phyloP scores from a whole-genome alignment of 2,888 invertebrate genomes.

The Caenorhabditis becei region DNA sequence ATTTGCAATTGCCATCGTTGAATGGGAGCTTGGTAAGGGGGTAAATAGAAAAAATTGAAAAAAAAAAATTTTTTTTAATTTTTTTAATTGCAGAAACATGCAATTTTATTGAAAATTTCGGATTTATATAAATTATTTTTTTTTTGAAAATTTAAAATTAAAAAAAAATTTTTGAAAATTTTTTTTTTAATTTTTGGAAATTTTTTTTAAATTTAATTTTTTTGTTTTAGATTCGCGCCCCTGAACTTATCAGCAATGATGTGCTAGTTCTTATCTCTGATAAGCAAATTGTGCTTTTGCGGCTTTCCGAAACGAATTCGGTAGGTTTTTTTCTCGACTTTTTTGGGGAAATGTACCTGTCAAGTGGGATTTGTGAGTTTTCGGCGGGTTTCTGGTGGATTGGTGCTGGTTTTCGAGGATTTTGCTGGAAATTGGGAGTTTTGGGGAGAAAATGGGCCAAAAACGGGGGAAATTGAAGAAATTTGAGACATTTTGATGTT shows the following conservation, averaged over 20 bases:
- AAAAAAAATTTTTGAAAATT: too few relatives aligned
- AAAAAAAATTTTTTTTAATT: too few relatives aligned
- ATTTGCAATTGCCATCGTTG: constrained; percentile 63
- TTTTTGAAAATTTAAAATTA: too few relatives aligned
- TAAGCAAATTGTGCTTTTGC: constrained; percentile 56
- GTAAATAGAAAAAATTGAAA: neutral
- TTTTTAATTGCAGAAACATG: too few relatives aligned
- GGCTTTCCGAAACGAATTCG: constrained; percentile 60
- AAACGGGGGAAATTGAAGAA: neutral
- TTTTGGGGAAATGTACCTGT: too few relatives aligned
- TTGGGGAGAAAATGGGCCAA: neutral
- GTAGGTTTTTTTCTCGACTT: constrained; percentile 31
- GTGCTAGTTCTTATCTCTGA: constrained; percentile 60
- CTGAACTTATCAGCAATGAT: constrained; percentile 63
- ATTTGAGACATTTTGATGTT: too few relatives aligned
- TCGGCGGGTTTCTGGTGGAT: neutral
- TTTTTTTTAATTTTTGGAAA: too few relatives aligned
- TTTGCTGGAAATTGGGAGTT: neutral
- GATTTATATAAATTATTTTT: too few relatives aligned
- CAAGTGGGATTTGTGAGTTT: neutral
- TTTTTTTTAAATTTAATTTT: too few relatives aligned
- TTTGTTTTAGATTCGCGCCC: constrained; percentile 65
- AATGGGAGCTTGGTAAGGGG: constrained; percentile 56
- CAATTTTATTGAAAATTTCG: too few relatives aligned
- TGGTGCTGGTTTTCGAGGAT: neutral